Conservation (phyloP, 2,113 vertebrate species). For the Forbesichthys agassizii region DNA sequence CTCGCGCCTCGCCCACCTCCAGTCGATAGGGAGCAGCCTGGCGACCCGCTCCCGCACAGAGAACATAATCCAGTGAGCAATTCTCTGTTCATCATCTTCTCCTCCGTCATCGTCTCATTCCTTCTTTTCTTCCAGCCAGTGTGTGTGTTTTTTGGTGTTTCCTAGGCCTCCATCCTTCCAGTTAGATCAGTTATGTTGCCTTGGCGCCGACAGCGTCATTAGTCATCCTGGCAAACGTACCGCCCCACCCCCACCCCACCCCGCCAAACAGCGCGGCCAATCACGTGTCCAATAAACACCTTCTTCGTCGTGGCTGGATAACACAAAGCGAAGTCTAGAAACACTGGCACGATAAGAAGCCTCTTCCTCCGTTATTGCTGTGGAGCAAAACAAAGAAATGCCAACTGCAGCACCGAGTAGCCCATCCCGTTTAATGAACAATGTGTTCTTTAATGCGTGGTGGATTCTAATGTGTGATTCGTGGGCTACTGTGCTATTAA, state of each 20-base stretch:
- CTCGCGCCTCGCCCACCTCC: constrained; percentile 55
- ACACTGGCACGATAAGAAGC: constrained; percentile 1
- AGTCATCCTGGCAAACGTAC: constrained; percentile 26
- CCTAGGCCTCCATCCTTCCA: background rate
- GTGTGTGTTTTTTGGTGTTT: background rate
- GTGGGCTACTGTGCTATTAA: no score
- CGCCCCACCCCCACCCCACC: background rate
- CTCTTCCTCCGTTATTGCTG: background rate
- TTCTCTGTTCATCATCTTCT: background rate
- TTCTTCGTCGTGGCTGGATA: constrained; percentile 21
- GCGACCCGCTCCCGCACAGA: background rate
- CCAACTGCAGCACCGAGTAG: no score
- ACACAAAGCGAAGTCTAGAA: constrained; percentile 19
- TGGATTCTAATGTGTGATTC: no score
- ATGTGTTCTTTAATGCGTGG: no score
- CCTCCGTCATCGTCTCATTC: background rate
- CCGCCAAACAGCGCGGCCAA: background rate
- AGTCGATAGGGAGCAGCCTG: constrained; percentile 40
- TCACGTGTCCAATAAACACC: constrained; percentile 17
- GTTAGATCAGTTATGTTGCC: constrained; percentile 48
- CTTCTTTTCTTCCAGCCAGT: background rate
- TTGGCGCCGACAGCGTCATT: constrained; percentile 53
- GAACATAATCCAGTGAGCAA: no score
- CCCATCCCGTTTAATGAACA: no score
- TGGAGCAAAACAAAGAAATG: no score